Conservation (phyloP, 2,888 invertebrate genomes). For the Melanostoma mellinum region DNA sequence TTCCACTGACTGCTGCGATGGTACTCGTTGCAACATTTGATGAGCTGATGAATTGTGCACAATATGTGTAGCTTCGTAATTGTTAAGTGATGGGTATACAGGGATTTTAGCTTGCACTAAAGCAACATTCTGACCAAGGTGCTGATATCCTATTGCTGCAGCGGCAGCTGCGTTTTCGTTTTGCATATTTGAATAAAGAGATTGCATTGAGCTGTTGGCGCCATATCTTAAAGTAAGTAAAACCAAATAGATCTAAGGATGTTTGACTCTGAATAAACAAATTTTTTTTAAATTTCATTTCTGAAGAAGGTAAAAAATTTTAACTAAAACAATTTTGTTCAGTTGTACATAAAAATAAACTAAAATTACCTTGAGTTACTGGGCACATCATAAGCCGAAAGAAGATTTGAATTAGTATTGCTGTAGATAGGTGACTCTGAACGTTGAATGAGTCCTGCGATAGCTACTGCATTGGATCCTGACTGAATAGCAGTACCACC, state of each 20-base stretch:
- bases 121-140: conserved; percentile 74
- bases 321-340: too few species aligned
- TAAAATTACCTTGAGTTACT: conserved; percentile 70
- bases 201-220: conserved; percentile 77
- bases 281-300: neutral
- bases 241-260: too few species aligned
- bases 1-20: conserved; percentile 81
- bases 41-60: conserved; percentile 83
- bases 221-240: conserved; percentile 61
- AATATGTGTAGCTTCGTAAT: conserved; percentile 82
- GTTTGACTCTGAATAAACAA: neutral
- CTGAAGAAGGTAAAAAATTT: neutral
- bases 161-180: conserved; percentile 74
- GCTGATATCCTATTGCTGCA: conserved; percentile 73
- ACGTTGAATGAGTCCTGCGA: conserved; percentile 75
- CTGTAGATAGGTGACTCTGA: conserved; percentile 84
- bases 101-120: conserved; percentile 76
- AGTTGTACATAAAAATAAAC: neutral
- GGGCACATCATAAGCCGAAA: conserved; percentile 67
- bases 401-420: conserved; percentile 81
- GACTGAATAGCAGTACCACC: conserved; percentile 36
- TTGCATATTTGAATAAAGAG: conserved; percentile 76
- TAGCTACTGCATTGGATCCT: conserved; percentile 43
- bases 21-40: conserved; percentile 82
- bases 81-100: conserved; percentile 74